Evolutionary conservation across 2,797 vertebrate species (phyloP).

Genomic region (Sandelia bainsii): DNA sequence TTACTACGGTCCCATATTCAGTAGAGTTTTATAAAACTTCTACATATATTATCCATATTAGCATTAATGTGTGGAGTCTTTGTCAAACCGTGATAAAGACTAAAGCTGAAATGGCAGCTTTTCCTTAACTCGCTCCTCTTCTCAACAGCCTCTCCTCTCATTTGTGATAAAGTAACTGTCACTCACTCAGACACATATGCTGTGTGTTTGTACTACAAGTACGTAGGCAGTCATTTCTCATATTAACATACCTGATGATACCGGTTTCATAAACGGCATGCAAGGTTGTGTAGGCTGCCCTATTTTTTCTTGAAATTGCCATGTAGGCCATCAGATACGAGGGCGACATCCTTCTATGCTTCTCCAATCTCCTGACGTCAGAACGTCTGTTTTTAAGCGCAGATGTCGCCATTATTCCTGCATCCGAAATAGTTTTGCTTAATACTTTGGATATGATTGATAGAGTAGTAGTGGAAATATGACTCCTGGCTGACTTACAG

Average conservation of each 20-base stretch:
- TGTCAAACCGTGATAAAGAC: no score
- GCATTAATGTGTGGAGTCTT: no score
- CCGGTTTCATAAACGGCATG: conserved; percentile 48
- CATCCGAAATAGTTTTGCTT: conserved; percentile 1
- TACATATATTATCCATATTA: no score
- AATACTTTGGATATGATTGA: conserved; percentile 4
- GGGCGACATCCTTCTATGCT: conserved; percentile 51
- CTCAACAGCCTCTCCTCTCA: conserved; percentile 37
- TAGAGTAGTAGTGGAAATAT: background rate
- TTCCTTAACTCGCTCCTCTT: no score
- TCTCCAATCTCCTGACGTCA: conserved; percentile 57
- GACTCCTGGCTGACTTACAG: conserved; percentile 4
- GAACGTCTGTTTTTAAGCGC: conserved; percentile 24
- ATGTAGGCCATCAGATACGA: conserved; percentile 74
- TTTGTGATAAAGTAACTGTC: conserved; percentile 35
- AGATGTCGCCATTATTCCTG: conserved; percentile 9
- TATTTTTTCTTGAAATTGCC: conserved; percentile 63
- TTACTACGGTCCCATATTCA: no score
- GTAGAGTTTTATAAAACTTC: no score
- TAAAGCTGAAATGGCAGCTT: no score
- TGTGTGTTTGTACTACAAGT: conserved; percentile 41
- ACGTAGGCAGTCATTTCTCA: conserved; percentile 52
- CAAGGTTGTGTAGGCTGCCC: conserved; percentile 64
- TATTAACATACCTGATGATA: conserved; percentile 41
- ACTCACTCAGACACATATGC: conserved; percentile 51